phyloP scores from a whole-genome alignment of 2,113 vertebrate species.

The Physeter macrocephalus region DNA sequence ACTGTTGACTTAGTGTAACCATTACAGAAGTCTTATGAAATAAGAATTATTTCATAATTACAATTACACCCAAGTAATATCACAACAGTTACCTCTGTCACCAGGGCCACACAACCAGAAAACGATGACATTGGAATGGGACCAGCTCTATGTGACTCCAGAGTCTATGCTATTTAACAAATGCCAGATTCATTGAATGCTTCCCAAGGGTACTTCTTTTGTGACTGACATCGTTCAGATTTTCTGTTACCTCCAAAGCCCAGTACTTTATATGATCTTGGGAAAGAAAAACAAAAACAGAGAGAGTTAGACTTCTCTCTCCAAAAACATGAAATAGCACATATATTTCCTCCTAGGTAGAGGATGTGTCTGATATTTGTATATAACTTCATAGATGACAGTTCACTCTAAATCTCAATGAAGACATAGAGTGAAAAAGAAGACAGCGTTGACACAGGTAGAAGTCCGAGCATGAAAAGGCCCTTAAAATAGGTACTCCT shows the following conservation, averaged over 20 bases:
- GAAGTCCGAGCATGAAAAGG: neutral
- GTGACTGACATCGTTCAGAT: neutral
- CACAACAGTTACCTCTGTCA: neutral
- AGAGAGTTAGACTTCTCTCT: neutral
- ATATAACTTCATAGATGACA: neutral
- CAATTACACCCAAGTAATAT: neutral
- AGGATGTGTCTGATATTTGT: neutral
- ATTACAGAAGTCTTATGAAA: neutral
- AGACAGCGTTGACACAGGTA: neutral
- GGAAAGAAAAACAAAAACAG: neutral
- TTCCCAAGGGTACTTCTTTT: neutral
- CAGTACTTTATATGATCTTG: neutral
- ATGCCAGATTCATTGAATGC: neutral
- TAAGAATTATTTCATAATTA: neutral
- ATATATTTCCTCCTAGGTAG: neutral
- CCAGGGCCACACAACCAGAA: neutral
- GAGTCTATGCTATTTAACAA: neutral
- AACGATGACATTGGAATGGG: neutral
- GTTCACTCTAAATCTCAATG: neutral
- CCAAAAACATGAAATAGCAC: neutral
- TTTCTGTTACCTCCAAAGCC: neutral
- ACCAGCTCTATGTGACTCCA: neutral
- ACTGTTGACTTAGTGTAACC: neutral
- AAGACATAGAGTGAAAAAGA: neutral
- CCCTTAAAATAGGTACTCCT: neutral